These are phyloP conservation scores for Petrolisthes manimaculis DNA, from an alignment of 2,888 invertebrate species.

Conservation along the genomic window DNA sequence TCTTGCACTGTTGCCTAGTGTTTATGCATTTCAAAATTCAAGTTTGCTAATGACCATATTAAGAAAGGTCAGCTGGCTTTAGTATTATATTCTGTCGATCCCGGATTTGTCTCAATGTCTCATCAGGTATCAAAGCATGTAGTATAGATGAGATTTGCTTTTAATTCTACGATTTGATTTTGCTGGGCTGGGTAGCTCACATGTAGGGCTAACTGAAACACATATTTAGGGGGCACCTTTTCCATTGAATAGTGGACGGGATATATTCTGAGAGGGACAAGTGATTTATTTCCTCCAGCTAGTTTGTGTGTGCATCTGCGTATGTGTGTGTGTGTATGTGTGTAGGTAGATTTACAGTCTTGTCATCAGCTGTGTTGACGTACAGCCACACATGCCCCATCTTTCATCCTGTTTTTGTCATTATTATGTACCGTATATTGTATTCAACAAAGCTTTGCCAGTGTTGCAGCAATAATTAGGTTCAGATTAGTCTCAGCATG, in stretches of 20 bases:
- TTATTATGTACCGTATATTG: constrained; percentile 43
- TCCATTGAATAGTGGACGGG: constrained; percentile 52
- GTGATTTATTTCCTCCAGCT: not conserved
- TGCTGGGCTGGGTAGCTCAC: constrained; percentile 59
- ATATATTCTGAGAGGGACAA: constrained; percentile 29
- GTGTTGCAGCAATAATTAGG: constrained; percentile 63
- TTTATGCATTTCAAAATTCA: too few species aligned
- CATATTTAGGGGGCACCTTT: constrained; percentile 45
- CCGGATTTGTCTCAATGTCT: too few species aligned
- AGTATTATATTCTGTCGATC: too few species aligned
- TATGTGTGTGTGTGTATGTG: constrained; percentile 12
- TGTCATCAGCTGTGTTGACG: constrained; percentile 2
- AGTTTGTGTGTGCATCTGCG: not conserved
- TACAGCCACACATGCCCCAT: constrained; percentile 34
- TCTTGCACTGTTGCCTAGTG: too few species aligned
- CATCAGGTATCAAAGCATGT: too few species aligned
- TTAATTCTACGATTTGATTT: constrained; percentile 38
- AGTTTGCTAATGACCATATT: too few species aligned
- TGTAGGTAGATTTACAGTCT: constrained; percentile 18
- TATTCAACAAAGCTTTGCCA: constrained; percentile 60
- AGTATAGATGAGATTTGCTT: too few species aligned
- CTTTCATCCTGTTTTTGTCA: constrained; percentile 58
- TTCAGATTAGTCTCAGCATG: constrained; percentile 59
- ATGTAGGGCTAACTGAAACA: constrained; percentile 61
- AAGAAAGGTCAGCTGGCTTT: too few species aligned